Conservation (phyloP, 2,888 invertebrate genomes). For the Spialia ferax region DNA sequence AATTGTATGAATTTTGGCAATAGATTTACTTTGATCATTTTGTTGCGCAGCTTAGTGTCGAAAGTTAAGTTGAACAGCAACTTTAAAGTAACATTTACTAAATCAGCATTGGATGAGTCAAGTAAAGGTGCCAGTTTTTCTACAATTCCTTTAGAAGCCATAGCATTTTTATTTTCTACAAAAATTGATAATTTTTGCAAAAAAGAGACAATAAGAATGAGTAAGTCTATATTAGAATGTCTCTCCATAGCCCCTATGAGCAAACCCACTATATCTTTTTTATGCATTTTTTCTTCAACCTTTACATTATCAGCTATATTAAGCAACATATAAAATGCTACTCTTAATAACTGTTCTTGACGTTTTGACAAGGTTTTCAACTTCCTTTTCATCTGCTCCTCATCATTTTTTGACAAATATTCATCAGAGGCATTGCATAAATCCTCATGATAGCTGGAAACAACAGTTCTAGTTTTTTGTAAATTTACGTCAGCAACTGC, state of each 20-base stretch:
- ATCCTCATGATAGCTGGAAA: constrained; percentile 90
- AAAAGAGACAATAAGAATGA: constrained; percentile 96
- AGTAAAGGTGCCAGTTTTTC: constrained; percentile 94
- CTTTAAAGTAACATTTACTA: constrained; percentile 94
- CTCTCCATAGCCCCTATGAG: constrained; percentile 96
- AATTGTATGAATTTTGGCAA: constrained; percentile 96
- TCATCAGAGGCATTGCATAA: constrained; percentile 84
- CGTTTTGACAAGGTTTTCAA: constrained; percentile 94
- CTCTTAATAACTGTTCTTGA: constrained; percentile 96
- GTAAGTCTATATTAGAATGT: constrained; percentile 93
- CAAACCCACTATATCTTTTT: constrained; percentile 95
- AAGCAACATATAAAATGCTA: constrained; percentile 96
- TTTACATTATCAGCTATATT: constrained; percentile 98
- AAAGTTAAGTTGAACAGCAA: constrained; percentile 98
- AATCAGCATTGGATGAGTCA: constrained; percentile 88
- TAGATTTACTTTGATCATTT: constrained; percentile 96
- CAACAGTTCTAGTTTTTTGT: constrained; percentile 87
- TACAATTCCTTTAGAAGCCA: constrained; percentile 93
- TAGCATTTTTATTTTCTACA: constrained; percentile 97
- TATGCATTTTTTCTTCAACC: constrained; percentile 98
- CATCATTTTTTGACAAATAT: constrained; percentile 87
- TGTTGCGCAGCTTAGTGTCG: constrained; percentile 93
- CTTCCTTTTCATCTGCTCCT: constrained; percentile 92
- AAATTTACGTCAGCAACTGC: constrained; percentile 83
- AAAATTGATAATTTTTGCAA: constrained; percentile 98